These are phyloP conservation scores for Darwinula stevensoni DNA, from an alignment of 2,888 invertebrate genomes.

Conservation along the genomic window DNA sequence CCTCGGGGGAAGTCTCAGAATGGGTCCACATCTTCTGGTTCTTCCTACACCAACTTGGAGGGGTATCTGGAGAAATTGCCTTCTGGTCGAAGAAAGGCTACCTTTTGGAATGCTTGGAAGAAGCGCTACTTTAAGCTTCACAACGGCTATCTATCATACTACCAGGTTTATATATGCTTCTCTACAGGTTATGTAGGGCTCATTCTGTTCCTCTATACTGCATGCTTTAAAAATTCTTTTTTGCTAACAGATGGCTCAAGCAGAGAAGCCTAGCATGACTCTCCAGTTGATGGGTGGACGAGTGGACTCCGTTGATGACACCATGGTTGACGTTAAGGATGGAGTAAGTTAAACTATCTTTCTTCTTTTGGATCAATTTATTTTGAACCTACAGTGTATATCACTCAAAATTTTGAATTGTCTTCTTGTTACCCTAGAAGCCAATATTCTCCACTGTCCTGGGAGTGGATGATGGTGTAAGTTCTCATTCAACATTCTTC, in stretches of 20 bases:
- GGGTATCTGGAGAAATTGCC: conserved; percentile 24
- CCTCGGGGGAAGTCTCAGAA: too few relatives aligned
- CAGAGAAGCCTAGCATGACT: conserved; percentile 17
- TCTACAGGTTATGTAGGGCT: too few relatives aligned
- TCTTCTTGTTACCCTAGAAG: conserved; percentile 1
- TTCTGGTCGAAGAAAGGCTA: conserved; percentile 21
- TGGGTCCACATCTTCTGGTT: too few relatives aligned
- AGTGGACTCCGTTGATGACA: conserved; percentile 19
- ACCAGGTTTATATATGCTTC: conserved; percentile 15
- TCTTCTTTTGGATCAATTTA: too few relatives aligned
- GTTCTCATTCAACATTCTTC: too few relatives aligned
- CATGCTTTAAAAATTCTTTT: conserved; percentile 8
- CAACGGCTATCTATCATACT: conserved; percentile 23
- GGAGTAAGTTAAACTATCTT: conserved; percentile 15
- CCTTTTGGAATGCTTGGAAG: conserved; percentile 26
- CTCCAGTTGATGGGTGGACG: conserved; percentile 22
- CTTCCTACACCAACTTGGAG: conserved; percentile 22
- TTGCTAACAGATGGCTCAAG: conserved; percentile 15
- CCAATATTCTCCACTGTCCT: conserved; percentile 7
- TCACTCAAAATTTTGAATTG: not conserved
- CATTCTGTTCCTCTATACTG: too few relatives aligned
- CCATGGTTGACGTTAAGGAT: conserved; percentile 21
- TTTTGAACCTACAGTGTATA: conserved; percentile 4
- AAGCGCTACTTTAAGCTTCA: conserved; percentile 22
- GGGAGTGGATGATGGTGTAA: conserved; percentile 15